Conservation (phyloP, 2,113 vertebrate genomes). For the Leiothrix lutea region DNA sequence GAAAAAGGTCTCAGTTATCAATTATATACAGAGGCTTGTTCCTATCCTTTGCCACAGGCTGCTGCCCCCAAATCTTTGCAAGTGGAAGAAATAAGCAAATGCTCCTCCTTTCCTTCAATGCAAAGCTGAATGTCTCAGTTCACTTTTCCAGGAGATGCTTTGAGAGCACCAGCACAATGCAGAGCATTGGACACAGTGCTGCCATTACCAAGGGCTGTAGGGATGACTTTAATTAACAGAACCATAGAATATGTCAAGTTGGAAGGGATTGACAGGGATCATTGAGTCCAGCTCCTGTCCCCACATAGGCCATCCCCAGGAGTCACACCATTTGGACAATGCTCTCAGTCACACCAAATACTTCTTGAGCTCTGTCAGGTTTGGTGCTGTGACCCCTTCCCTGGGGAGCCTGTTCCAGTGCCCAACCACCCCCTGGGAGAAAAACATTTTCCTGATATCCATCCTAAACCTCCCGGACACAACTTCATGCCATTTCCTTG, state of each 20-base stretch:
- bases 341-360: too few relatives aligned
- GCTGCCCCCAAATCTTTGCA: neutral
- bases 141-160: neutral
- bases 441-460: neutral
- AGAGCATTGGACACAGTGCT: neutral
- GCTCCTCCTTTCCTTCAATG: neutral
- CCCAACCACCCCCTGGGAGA: accelerated
- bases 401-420: neutral
- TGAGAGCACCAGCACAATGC: neutral
- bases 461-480: neutral
- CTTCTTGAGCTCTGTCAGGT: neutral
- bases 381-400: neutral
- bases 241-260: neutral
- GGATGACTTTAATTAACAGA: neutral
- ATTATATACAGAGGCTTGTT: neutral
- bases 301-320: neutral
- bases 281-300: neutral
- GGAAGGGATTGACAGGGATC: neutral
- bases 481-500: accelerated
- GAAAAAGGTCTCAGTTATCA: neutral
- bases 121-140: neutral
- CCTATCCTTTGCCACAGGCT: neutral
- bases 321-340: neutral
- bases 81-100: neutral
- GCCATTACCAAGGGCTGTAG: neutral